A percentile compares a stretch with the other conserved stretches of the same genome.
Evolutionary conservation across 2,888 invertebrate genomes (phyloP).

Genomic region (Diarsia dahlii): DNA sequence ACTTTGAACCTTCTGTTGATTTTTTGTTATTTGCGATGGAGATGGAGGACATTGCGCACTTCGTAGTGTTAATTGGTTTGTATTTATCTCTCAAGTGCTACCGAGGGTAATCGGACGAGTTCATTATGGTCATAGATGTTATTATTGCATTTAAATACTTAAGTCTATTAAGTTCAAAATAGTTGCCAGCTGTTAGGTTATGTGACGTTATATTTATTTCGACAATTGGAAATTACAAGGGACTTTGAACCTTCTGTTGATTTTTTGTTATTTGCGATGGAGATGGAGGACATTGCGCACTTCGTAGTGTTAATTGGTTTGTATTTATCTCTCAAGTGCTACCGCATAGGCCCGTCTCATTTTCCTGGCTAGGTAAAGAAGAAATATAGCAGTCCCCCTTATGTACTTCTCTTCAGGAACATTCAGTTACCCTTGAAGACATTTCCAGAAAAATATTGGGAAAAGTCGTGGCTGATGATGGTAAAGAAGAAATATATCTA

Average conservation of each 20-base stretch:
- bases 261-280: not conserved
- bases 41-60: constrained; percentile 2
- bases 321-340: constrained; percentile 20
- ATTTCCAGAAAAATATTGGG: too few species aligned
- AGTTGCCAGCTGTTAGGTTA: not conserved
- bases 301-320: constrained; percentile 20
- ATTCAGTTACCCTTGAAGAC: too few species aligned
- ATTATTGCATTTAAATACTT: not conserved
- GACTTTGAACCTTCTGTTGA: not conserved
- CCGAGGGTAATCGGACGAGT: too few species aligned
- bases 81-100: constrained; percentile 20
- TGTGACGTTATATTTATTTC: not conserved
- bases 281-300: not conserved
- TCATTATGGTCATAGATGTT: constrained; percentile 10
- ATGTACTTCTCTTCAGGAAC: too few species aligned
- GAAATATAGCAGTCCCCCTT: not conserved
- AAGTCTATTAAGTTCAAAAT: constrained; percentile 6
- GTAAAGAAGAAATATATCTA: too few species aligned
- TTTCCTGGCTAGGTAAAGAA: not conserved
- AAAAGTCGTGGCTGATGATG: too few species aligned
- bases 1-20: not conserved
- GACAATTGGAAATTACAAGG: not conserved
- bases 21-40: not conserved
- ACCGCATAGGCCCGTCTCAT: too few species aligned
- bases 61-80: constrained; percentile 19